phyloP scores from a whole-genome alignment of 2,113 vertebrate species.

The Eurypyga helias region DNA sequence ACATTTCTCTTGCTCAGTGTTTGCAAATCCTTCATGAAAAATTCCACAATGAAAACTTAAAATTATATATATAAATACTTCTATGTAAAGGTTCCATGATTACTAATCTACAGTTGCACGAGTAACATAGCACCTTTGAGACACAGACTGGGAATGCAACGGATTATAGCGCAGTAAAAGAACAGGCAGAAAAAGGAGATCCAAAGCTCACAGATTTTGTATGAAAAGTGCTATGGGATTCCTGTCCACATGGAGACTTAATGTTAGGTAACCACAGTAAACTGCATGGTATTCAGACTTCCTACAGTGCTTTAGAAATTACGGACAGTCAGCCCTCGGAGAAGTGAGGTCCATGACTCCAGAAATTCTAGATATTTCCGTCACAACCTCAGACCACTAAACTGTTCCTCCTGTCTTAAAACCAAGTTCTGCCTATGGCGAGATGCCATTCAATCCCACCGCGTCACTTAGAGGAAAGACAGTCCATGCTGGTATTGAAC shows the following conservation, averaged over 20 bases:
- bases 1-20: neutral
- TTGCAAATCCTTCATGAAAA: neutral
- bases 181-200: neutral
- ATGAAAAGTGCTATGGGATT: neutral
- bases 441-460: neutral
- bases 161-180: neutral
- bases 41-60: neutral
- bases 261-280: neutral
- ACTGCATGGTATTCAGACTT: neutral
- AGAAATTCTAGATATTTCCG: neutral
- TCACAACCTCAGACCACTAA: neutral
- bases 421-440: neutral
- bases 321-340: neutral
- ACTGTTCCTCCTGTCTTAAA: neutral
- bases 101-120: neutral
- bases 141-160: neutral
- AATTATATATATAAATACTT: neutral
- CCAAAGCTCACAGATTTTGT: neutral
- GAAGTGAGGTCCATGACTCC: neutral
- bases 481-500: neutral
- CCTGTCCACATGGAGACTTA: neutral
- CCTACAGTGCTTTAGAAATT: neutral
- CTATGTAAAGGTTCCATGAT: neutral
- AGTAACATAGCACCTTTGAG: neutral
- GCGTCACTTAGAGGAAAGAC: neutral